phyloP scores from a whole-genome alignment of 2,888 invertebrate genomes.

The Lomographa bimaculata region DNA sequence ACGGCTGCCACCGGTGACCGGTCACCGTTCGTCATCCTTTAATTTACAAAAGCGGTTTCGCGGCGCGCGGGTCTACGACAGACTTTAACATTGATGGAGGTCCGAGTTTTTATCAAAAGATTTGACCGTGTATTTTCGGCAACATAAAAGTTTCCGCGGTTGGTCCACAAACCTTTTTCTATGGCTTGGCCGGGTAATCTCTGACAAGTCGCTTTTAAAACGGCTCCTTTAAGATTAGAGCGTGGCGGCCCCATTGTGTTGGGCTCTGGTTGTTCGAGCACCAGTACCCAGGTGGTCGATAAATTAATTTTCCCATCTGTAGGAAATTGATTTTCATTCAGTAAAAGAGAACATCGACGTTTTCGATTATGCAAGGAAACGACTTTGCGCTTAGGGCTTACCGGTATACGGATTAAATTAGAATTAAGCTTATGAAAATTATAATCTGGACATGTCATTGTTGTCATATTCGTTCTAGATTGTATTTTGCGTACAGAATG shows the following conservation, averaged over 20 bases:
- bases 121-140: conserved; percentile 34
- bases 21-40: conserved; percentile 34
- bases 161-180: conserved; percentile 37
- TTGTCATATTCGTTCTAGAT: no score
- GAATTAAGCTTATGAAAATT: no score
- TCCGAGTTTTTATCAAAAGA: conserved; percentile 37
- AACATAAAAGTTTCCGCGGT: conserved; percentile 33
- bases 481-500: no score
- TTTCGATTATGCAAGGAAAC: conserved; percentile 42
- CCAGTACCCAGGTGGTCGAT: conserved; percentile 61
- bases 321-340: conserved; percentile 65
- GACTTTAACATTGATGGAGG: conserved; percentile 37
- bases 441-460: no score
- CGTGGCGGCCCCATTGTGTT: conserved; percentile 49
- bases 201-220: conserved; percentile 51
- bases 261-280: conserved; percentile 56
- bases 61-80: conserved; percentile 22
- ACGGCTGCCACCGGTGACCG: conserved; percentile 20
- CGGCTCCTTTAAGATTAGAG: conserved; percentile 54
- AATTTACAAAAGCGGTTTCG: conserved; percentile 39
- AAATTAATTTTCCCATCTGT: conserved; percentile 59
- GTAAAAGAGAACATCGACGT: conserved; percentile 44
- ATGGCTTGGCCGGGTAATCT: conserved; percentile 42
- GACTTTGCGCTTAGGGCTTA: conserved; percentile 32
- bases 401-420: not conserved